Conservation (phyloP, 1,140 invertebrate genomes). For the Neotoxoptera formosana region DNA sequence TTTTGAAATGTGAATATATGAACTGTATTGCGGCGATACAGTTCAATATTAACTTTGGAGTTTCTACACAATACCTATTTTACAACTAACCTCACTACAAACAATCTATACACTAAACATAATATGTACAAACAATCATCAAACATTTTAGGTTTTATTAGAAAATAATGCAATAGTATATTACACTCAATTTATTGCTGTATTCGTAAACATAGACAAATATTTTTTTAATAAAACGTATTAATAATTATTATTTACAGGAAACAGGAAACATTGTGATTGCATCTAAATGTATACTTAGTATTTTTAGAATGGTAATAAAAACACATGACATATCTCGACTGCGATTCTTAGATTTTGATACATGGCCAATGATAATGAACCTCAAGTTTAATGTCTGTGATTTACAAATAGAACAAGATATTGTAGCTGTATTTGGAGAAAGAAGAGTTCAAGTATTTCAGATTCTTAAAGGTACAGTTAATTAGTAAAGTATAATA, state of each 20-base stretch:
- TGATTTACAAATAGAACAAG: slow-evolving; percentile 68
- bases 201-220: background rate
- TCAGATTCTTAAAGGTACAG: slow-evolving; percentile 61
- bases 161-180: background rate
- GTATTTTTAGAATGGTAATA: slow-evolving; percentile 69
- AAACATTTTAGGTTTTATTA: background rate
- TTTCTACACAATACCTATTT: background rate
- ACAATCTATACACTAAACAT: background rate
- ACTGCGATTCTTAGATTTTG: slow-evolving; percentile 73
- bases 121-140: background rate
- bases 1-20: background rate
- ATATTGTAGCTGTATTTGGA: slow-evolving; percentile 69
- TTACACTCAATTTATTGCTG: background rate
- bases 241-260: slow-evolving; percentile 62
- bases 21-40: background rate
- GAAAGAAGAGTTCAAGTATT: slow-evolving; percentile 65
- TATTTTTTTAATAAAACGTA: background rate
- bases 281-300: slow-evolving; percentile 66
- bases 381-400: slow-evolving; percentile 67
- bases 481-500: background rate
- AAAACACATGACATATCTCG: slow-evolving; percentile 72
- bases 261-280: slow-evolving; percentile 71
- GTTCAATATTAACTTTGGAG: background rate
- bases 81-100: background rate
- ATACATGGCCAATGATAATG: slow-evolving; percentile 66